A percentile compares a stretch with the other conserved stretches of the same genome.
These are phyloP conservation scores for Allobates femoralis DNA, from an alignment of 2,797 vertebrate species.

Conservation along the genomic window DNA sequence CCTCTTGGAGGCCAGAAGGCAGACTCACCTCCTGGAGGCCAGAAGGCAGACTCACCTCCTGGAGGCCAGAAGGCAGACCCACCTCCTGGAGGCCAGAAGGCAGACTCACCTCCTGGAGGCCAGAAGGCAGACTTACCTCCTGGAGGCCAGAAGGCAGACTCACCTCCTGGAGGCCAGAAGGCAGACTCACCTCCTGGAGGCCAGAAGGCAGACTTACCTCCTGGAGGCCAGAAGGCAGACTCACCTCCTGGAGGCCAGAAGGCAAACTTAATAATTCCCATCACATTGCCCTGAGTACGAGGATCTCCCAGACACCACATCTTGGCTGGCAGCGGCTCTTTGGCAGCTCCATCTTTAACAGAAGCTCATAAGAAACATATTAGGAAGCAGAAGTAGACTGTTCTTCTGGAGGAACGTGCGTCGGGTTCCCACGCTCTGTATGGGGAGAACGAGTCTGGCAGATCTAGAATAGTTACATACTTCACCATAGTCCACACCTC, in stretches of 20 bases:
- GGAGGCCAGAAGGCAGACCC: too few species aligned
- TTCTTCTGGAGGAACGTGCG: neutral
- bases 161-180: too few species aligned
- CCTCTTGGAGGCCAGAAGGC: too few species aligned
- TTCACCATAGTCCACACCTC: neutral
- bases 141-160: too few species aligned
- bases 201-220: too few species aligned
- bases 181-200: too few species aligned
- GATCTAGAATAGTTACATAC: neutral
- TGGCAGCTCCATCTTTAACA: constrained; percentile 48
- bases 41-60: too few species aligned
- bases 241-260: constrained; percentile 19
- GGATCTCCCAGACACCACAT: constrained; percentile 40
- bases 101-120: too few species aligned
- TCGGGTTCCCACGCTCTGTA: neutral
- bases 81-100: too few species aligned
- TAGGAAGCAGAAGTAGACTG: neutral
- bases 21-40: too few species aligned
- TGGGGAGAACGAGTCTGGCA: neutral
- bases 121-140: too few species aligned
- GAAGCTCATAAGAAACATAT: constrained; percentile 49
- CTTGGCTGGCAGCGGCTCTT: constrained; percentile 40
- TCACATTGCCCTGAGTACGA: constrained; percentile 30
- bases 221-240: too few species aligned
- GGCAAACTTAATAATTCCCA: constrained; percentile 53